These are phyloP conservation scores for Polydesmus complanatus DNA, from an alignment of 2,888 invertebrate species.

Conservation along the genomic window DNA sequence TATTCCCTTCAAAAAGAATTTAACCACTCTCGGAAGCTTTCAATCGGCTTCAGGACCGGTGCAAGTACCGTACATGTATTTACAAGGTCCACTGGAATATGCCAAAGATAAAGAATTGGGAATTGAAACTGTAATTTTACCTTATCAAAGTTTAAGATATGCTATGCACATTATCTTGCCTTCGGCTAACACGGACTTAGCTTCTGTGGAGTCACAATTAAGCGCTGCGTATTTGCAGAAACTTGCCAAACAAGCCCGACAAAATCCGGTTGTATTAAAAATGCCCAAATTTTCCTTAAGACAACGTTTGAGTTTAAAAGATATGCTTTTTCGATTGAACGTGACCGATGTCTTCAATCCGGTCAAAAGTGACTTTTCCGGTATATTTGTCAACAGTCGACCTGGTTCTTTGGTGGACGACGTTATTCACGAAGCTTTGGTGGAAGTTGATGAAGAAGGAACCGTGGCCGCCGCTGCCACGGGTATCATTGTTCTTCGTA, in stretches of 20 bases:
- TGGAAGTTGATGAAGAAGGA: conserved; percentile 6
- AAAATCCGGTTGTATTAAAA: background rate
- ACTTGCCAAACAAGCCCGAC: background rate
- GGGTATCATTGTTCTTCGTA: background rate
- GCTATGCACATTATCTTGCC: conserved; percentile 8
- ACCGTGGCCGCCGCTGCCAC: conserved; percentile 8
- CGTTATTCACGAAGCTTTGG: conserved; percentile 9
- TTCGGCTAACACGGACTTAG: background rate
- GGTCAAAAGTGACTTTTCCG: conserved; percentile 4
- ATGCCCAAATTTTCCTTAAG: conserved; percentile 3
- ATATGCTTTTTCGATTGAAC: background rate
- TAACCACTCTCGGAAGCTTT: background rate
- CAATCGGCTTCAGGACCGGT: background rate
- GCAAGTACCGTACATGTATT: conserved; percentile 1
- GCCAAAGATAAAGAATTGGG: background rate
- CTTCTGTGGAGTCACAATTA: background rate
- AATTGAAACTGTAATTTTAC: conserved; percentile 4
- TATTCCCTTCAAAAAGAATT: background rate
- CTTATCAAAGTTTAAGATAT: conserved; percentile 4
- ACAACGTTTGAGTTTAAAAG: conserved; percentile 1
- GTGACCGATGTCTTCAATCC: conserved; percentile 7
- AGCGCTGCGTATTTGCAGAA: background rate
- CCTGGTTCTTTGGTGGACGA: conserved; percentile 10
- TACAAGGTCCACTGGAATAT: background rate
- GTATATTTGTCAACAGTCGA: conserved; percentile 1